Percentiles rank a stretch among this genome's conserved stretches.
Evolutionary conservation across 2,113 vertebrate genomes (phyloP).

Genomic region (Gavia stellata): DNA sequence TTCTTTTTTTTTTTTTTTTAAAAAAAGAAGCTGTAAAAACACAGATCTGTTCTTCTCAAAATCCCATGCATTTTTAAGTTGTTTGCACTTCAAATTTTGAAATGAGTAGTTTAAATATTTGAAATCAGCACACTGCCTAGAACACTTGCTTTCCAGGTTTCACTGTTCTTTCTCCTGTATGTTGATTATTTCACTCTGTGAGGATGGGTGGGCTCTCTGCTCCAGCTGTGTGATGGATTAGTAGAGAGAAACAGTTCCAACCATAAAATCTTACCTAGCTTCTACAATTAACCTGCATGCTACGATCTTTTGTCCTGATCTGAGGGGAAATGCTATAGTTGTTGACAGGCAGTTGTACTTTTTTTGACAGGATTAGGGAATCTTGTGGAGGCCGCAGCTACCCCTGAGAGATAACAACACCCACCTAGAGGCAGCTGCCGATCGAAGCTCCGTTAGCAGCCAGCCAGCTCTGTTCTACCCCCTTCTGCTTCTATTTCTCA

Average conservation of each 20-base stretch:
- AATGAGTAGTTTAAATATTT: not conserved
- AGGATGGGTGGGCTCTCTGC: not conserved
- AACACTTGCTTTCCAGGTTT: not conserved
- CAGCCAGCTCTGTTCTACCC: constrained; percentile 29
- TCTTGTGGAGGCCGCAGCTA: constrained; percentile 71
- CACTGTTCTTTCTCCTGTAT: not conserved
- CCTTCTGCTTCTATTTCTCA: constrained; percentile 49
- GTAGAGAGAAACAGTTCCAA: not conserved
- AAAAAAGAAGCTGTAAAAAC: not conserved
- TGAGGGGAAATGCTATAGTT: not conserved
- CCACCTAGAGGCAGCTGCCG: constrained; percentile 43
- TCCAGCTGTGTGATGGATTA: not conserved
- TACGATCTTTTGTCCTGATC: not conserved
- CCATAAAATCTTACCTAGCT: not conserved
- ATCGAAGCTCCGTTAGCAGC: constrained; percentile 19
- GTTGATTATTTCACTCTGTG: not conserved
- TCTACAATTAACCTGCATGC: not conserved
- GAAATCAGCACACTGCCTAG: not conserved
- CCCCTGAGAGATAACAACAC: constrained; percentile 53
- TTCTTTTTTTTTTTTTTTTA: not conserved
- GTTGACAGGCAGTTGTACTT: constrained; percentile 54
- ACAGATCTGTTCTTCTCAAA: not conserved
- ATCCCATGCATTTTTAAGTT: fast-evolving
- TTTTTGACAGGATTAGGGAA: constrained; percentile 73
- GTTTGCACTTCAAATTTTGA: not conserved